phyloP scores from a whole-genome alignment of 2,888 invertebrate species.

The Isoperla grammatica region DNA sequence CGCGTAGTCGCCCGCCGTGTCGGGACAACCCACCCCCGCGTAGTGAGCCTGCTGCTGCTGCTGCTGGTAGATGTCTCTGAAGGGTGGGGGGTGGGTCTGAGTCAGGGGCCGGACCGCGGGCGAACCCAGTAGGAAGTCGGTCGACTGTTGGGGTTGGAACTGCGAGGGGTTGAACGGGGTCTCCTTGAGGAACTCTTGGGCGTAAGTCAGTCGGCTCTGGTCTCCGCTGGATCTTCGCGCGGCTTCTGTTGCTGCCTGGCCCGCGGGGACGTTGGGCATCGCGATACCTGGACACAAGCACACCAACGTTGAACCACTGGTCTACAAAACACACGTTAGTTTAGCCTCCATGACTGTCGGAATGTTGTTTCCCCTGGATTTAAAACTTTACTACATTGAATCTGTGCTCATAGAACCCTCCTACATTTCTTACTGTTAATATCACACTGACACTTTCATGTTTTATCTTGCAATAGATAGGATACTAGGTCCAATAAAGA shows the following conservation, averaged over 20 bases:
- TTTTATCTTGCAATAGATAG: no score
- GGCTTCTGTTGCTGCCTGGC: conserved; percentile 9
- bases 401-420: no score
- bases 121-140: conserved; percentile 16
- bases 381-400: no score
- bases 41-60: not conserved
- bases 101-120: conserved; percentile 8
- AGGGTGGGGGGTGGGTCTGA: conserved; percentile 47
- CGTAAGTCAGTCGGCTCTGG: conserved; percentile 19
- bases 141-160: conserved; percentile 13
- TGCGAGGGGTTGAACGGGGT: conserved; percentile 9
- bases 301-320: no score
- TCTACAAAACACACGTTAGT: no score
- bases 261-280: conserved; percentile 4
- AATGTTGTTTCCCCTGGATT: no score
- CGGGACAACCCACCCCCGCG: not conserved
- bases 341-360: no score
- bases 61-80: conserved; percentile 47
- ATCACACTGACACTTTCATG: no score
- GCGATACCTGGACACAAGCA: not conserved
- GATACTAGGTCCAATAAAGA: no score
- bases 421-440: no score
- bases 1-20: not conserved
- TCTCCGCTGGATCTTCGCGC: conserved; percentile 32
- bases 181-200: conserved; percentile 9